phyloP scores from a whole-genome alignment of 2,113 vertebrate genomes.

The Calyptommatus sinebrachiatus region DNA sequence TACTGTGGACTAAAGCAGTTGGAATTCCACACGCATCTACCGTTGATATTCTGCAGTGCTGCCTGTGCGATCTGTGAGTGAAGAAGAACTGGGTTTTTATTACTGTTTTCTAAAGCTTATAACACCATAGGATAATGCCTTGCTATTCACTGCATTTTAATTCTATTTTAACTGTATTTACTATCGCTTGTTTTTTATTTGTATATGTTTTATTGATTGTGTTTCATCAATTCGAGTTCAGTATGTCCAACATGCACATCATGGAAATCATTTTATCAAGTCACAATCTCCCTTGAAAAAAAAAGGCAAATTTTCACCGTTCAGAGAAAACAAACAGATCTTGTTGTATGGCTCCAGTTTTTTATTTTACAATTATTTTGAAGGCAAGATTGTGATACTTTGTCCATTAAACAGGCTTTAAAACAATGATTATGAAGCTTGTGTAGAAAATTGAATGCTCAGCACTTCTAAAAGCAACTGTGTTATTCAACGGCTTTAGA shows the following conservation, averaged over 20 bases:
- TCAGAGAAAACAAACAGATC: neutral
- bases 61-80: too few species aligned
- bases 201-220: too few species aligned
- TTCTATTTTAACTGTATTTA: too few species aligned
- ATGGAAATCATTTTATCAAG: neutral
- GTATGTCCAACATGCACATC: neutral
- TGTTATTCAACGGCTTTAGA: conserved; percentile 48
- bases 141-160: too few species aligned
- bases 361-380: neutral
- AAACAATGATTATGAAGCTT: neutral
- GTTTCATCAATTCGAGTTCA: neutral
- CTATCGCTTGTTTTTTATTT: too few species aligned
- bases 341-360: neutral
- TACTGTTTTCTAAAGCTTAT: too few species aligned
- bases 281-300: neutral
- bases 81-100: too few species aligned
- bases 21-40: too few species aligned
- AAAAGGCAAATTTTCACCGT: too few species aligned
- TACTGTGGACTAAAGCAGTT: too few species aligned
- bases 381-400: neutral
- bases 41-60: too few species aligned
- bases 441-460: neutral
- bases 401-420: neutral
- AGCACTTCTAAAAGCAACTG: conserved; percentile 33
- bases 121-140: too few species aligned